Evolutionary conservation across 2,797 vertebrate species (phyloP), one percentile per base, ranked within the genome.

Genomic region (Lithobates sylvaticus): DNA sequence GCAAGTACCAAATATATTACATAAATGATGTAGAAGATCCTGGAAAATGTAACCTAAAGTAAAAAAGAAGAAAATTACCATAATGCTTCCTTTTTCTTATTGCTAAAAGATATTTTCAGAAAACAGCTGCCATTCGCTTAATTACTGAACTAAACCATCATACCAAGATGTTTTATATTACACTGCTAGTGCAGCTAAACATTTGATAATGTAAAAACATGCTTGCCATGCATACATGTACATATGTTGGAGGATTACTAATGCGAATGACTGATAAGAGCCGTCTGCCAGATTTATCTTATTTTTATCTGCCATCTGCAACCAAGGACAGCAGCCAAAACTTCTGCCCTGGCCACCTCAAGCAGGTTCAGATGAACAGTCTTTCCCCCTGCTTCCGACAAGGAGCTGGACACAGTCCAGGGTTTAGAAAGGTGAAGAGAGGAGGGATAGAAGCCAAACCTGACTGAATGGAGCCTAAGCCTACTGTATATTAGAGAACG

Each of bases 261-360:
- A 50, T 82, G 36, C 71, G 64, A 39, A 69, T 50, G 44, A 69
- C 26, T 69, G 64, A 70, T 32, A 47, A 83, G 69, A 58, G 34
- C 68, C 42, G 68, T 74, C 76, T 36, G 69, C 65, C 34, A 16
- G 26, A 54, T 69, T 68, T 44, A 77, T 83, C 73, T 84, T 87
- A 83, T 79, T 87, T 78, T 78, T 87, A 79, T 84, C 75, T 87
- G 75, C 86, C 86, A 87, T 87, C 86, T 87, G 86, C 77, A 87
- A 47, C 27, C 27, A 16, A 47, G 42, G 34, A 87, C 50, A 10
- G 67, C 78, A 78, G 85, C 85, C 85, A 83, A 78, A 68, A 67
- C 36, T 44, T 2, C 16, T 87, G 86, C 86, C 79, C 86, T 34
- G 76, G 76, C 36, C 75, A 84, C 76, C 81, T 83, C 69, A 84